phyloP scores from a whole-genome alignment of 2,888 invertebrate species.

The Hydroisotoma schaefferi region DNA sequence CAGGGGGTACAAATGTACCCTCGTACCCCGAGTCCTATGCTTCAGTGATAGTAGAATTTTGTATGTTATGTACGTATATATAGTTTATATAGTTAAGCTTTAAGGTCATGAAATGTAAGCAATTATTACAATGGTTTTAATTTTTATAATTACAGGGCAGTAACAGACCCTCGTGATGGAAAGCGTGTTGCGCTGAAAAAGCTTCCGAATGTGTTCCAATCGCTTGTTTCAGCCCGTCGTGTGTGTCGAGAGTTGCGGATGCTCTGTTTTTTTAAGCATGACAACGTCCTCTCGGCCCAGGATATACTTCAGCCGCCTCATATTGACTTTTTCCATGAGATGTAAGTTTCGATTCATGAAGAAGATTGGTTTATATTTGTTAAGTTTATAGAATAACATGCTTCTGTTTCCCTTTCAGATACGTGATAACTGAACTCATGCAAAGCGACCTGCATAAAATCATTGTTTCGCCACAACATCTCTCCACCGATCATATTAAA shows the following conservation, averaged over 20 bases:
- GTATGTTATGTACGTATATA: no score
- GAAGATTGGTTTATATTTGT: neutral
- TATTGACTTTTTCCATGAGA: slow-evolving; percentile 99
- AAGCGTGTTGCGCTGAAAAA: slow-evolving; percentile 98
- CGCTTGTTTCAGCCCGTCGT: slow-evolving; percentile 95
- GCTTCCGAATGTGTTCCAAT: slow-evolving; percentile 99
- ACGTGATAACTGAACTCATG: slow-evolving; percentile 98
- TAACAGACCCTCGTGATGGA: slow-evolving; percentile 98
- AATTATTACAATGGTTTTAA: neutral
- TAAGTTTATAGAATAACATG: neutral
- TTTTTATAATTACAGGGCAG: slow-evolving; percentile 71
- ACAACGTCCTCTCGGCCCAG: slow-evolving; percentile 96
- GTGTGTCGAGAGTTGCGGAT: slow-evolving; percentile 98
- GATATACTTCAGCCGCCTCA: slow-evolving; percentile 98
- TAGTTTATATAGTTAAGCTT: no score
- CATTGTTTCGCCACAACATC: slow-evolving; percentile 98
- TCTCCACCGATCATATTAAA: slow-evolving; percentile 99
- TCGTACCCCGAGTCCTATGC: no score
- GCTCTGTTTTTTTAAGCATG: slow-evolving; percentile 99
- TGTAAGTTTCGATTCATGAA: slow-evolving; percentile 64
- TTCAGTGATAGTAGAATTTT: no score
- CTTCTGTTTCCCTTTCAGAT: no score
- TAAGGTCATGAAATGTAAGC: no score
- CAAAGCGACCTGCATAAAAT: slow-evolving; percentile 99
- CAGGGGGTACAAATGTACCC: no score